phyloP scores from a whole-genome alignment of 1,140 invertebrate genomes.

The Drosophila subobscura region DNA sequence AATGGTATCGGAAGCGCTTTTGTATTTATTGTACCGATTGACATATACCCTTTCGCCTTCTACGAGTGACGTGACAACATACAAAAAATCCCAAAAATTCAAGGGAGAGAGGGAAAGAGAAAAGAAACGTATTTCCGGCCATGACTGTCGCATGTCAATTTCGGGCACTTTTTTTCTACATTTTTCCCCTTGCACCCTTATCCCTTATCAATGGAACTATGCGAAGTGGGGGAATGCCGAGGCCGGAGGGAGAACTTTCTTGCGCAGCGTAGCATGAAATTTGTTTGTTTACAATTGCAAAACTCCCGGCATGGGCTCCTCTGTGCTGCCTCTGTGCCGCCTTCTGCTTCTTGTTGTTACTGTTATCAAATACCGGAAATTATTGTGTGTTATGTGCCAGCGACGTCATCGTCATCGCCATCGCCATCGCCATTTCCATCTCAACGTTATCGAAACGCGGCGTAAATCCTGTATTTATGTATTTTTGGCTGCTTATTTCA shows the following conservation, averaged over 20 bases:
- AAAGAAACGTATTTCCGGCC: constrained; percentile 56
- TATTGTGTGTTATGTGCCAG: constrained; percentile 65
- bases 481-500: constrained; percentile 67
- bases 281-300: constrained; percentile 77
- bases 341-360: constrained; percentile 26
- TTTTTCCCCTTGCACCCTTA: neutral
- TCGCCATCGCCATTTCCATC: constrained; percentile 16
- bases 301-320: constrained; percentile 4
- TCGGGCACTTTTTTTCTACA: constrained; percentile 25
- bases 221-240: neutral
- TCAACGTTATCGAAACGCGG: constrained; percentile 51
- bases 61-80: no score
- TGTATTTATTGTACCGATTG: no score
- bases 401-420: constrained; percentile 53
- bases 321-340: constrained; percentile 10
- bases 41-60: no score
- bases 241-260: constrained; percentile 41
- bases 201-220: constrained; percentile 39
- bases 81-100: neutral
- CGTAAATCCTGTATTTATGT: constrained; percentile 75
- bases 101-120: neutral
- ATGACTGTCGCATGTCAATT: constrained; percentile 70
- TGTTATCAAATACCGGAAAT: constrained; percentile 77
- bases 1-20: neutral
- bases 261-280: constrained; percentile 73